A percentile compares a stretch with the other conserved stretches of the same genome.
Conservation (phyloP, 2,888 invertebrate species). For the Melanostoma scalare region DNA sequence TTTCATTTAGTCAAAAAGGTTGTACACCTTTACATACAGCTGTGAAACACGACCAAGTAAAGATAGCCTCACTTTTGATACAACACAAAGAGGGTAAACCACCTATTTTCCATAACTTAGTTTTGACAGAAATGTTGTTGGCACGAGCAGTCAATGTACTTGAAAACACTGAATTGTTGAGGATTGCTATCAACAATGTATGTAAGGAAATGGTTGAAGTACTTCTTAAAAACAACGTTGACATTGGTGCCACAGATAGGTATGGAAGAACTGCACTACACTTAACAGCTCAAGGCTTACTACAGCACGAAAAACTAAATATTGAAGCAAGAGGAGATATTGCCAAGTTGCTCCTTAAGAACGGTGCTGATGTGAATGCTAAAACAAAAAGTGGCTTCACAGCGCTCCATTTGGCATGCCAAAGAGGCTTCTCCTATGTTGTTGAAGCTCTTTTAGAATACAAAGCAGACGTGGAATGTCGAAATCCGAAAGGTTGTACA, state of each 20-base stretch:
- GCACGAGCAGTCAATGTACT: neutral
- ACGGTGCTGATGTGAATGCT: too few relatives aligned
- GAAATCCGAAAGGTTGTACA: too few relatives aligned
- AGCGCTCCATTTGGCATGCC: too few relatives aligned
- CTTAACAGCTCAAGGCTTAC: neutral
- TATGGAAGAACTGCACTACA: conserved; percentile 12
- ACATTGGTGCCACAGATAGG: conserved; percentile 1
- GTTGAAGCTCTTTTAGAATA: too few relatives aligned
- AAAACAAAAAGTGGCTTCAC: too few relatives aligned
- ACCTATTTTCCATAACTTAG: neutral
- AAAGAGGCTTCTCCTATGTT: too few relatives aligned
- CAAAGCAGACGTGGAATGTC: too few relatives aligned
- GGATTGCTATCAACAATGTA: neutral
- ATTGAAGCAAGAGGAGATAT: too few relatives aligned
- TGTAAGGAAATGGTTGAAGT: conserved; percentile 8
- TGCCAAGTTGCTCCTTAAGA: too few relatives aligned
- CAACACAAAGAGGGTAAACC: neutral
- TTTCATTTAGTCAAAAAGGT: neutral
- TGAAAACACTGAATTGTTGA: neutral
- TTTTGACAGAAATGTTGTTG: neutral
- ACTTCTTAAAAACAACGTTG: conserved; percentile 7
- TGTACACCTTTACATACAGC: neutral
- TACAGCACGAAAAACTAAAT: too few relatives aligned
- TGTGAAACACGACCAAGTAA: neutral
- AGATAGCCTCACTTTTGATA: neutral